Evolutionary conservation across 2,888 invertebrate species (phyloP), one percentile per base, ranked within the genome.

Genomic region (Folsomia candida): DNA sequence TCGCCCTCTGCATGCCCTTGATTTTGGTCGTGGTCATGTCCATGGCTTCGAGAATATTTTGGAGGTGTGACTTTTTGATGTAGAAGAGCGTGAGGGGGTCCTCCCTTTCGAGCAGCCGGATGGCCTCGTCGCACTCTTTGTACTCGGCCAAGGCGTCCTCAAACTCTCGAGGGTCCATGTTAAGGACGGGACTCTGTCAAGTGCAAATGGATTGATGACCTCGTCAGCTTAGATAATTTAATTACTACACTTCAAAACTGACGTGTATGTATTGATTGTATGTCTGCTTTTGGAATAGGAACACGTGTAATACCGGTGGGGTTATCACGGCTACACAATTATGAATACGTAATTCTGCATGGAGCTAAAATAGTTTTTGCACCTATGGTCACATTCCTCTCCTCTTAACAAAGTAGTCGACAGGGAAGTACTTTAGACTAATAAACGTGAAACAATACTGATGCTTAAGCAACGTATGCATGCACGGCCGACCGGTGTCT

Each of bases 41-140:
- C 37, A 78, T 71, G 2, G 71, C 68, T 29, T 71, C 71, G 28
- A 70, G 67, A 9, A 79, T 74, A 37, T 70, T 76, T 37, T 72
- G 71, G 14, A 78, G 27, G 11, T 76, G 72, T 3, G 78, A 76
- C 51, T 77, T 76, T 65, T 79, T 79, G 37, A 79, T 76, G 47
- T 78, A 79, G 64, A 72, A 79, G 47, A 78, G 63, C 14, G 78
- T 79, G 11, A 79, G 69, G 1, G 79, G 79, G 51, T 79, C 78
- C 26, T 71, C 72, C 37, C 68, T 73, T 62, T 79, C 79, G n/a
- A 75, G 67, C 2, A 28, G 11, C 22, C 75, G 67, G 54, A 79
- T 78, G 66, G 73, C 68, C 22, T 71, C 73, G 58, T 78, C 78
- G 25, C 74, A 76, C 20, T 70, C 71, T 57, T 66, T 68, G 57